A percentile compares a stretch with the other conserved stretches of the same genome.
These are phyloP conservation scores for Zosterops hypoxanthus DNA, from an alignment of 2,113 vertebrate genomes.

Conservation along the genomic window DNA sequence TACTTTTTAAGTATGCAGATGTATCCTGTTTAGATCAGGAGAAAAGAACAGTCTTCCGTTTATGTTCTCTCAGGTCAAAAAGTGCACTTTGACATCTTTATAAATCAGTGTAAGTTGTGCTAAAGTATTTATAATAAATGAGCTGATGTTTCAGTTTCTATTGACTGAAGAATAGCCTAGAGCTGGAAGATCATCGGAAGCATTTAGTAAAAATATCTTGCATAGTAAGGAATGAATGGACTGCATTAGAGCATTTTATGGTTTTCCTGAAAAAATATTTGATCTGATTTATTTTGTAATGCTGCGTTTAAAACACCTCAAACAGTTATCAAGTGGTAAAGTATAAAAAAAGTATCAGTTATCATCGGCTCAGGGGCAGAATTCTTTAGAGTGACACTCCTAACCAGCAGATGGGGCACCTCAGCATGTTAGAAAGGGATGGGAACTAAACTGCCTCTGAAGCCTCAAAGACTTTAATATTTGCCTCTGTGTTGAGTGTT, in stretches of 20 bases:
- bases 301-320: background rate
- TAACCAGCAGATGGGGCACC: conserved; percentile 41
- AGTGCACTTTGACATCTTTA: background rate
- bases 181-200: background rate
- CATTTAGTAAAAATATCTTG: background rate
- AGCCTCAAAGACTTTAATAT: background rate
- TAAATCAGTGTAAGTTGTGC: background rate
- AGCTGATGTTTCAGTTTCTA: background rate
- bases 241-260: background rate
- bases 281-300: background rate
- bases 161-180: background rate
- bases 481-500: background rate
- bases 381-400: background rate
- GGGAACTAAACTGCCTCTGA: background rate
- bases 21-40: background rate
- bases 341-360: background rate
- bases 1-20: background rate
- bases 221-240: background rate
- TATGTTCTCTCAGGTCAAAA: background rate
- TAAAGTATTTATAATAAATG: background rate
- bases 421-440: background rate
- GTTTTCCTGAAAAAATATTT: background rate
- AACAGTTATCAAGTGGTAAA: background rate
- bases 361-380: background rate
- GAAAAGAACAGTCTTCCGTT: background rate